Conservation (phyloP, 2,888 invertebrate genomes). For the Drosophila maculinotata region DNA sequence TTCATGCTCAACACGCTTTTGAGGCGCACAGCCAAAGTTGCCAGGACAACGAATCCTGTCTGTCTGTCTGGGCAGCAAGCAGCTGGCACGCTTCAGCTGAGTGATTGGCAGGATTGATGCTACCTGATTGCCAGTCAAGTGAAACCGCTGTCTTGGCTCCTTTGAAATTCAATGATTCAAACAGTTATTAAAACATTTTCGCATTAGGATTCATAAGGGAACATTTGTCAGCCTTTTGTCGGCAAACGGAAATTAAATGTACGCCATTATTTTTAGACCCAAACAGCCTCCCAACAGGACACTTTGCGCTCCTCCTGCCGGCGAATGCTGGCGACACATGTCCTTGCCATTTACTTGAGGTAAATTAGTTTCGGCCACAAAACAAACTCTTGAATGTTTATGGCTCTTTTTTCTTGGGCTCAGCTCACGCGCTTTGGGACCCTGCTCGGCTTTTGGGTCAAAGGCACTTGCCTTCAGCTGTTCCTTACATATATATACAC, state of each 20-base stretch:
- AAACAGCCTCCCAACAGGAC: neutral
- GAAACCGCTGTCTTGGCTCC: conserved; percentile 33
- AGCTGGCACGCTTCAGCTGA: no score
- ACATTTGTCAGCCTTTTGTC: conserved; percentile 36
- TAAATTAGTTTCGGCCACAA: conserved; percentile 32
- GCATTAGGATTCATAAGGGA: conserved; percentile 9
- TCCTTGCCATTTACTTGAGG: conserved; percentile 43
- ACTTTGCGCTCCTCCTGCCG: neutral
- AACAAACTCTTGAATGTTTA: conserved; percentile 2
- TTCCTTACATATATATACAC: conserved; percentile 9
- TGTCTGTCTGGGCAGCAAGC: neutral
- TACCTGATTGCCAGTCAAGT: conserved; percentile 41
- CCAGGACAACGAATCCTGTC: conserved; percentile 34
- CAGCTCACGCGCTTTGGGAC: conserved; percentile 5
- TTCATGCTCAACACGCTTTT: conserved; percentile 27
- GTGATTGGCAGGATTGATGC: conserved; percentile 53
- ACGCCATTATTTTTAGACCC: conserved; percentile 43
- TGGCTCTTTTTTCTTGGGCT: conserved; percentile 35
- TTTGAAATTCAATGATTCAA: conserved; percentile 50
- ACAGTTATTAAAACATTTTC: conserved; percentile 12
- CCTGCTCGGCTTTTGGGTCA: conserved; percentile 26
- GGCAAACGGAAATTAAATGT: conserved; percentile 73
- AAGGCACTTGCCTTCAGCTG: conserved; percentile 30
- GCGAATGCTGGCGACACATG: conserved; percentile 42
- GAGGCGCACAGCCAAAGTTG: conserved; percentile 7